phyloP scores from a whole-genome alignment of 1,140 invertebrate genomes.

The Drosophila miranda region DNA sequence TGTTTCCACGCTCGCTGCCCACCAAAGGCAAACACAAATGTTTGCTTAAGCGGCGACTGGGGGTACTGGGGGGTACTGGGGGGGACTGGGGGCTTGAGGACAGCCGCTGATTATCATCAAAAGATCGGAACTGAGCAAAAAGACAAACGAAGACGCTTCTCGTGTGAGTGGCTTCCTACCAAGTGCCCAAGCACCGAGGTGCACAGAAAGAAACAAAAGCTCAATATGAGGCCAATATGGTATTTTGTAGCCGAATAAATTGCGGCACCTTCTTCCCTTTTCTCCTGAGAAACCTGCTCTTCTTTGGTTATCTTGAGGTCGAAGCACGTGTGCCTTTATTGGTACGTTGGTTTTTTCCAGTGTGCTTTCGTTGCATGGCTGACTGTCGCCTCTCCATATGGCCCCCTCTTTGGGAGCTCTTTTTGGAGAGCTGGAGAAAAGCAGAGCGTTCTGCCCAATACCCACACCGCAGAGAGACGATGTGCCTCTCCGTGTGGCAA shows the following conservation, averaged over 20 bases:
- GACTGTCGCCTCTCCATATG: conserved; percentile 12
- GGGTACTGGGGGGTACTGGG: background rate
- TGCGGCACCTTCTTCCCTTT: no score
- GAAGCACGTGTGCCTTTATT: no score
- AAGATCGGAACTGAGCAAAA: conserved; percentile 72
- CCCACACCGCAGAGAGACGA: conserved; percentile 16
- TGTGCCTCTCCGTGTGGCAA: conserved; percentile 53
- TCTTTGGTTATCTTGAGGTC: no score
- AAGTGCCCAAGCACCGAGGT: background rate
- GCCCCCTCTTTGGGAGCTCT: conserved; percentile 5
- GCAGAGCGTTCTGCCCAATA: conserved; percentile 53
- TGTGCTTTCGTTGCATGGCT: conserved; percentile 30
- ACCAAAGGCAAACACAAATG: conserved; percentile 47
- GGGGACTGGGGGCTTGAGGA: conserved; percentile 20
- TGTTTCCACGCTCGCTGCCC: conserved; percentile 78
- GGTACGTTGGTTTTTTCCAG: background rate
- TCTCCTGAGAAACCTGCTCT: no score
- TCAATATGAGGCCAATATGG: no score
- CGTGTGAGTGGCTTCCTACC: conserved; percentile 58
- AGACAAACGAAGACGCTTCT: conserved; percentile 72
- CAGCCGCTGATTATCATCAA: conserved; percentile 77
- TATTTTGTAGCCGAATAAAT: no score
- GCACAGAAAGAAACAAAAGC: no score
- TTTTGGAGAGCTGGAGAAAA: conserved; percentile 37
- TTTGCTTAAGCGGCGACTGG: conserved; percentile 17